These are phyloP conservation scores for Malurus leucopterus DNA, from an alignment of 2,797 vertebrate species.

Conservation along the genomic window DNA sequence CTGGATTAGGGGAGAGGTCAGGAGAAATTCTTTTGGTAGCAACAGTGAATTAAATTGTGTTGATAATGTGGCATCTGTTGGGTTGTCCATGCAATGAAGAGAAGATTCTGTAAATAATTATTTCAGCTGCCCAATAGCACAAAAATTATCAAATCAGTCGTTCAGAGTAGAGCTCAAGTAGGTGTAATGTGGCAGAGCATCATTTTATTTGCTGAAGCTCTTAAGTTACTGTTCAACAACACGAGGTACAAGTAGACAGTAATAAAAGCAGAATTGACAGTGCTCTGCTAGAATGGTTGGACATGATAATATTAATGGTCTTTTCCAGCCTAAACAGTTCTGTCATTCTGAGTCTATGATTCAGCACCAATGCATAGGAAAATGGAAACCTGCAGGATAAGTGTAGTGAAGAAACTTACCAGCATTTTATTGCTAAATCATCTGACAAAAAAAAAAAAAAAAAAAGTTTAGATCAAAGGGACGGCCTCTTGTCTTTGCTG, in stretches of 20 bases:
- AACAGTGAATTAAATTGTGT: not conserved
- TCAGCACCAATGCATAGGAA: not conserved
- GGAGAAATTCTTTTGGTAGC: not conserved
- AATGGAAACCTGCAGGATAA: not conserved
- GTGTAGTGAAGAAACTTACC: not conserved
- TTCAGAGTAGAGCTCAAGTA: not conserved
- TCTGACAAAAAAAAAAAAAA: not conserved
- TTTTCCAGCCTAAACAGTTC: not conserved
- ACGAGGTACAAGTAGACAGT: not conserved
- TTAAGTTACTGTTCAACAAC: not conserved
- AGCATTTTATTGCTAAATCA: not conserved
- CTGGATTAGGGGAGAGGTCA: not conserved
- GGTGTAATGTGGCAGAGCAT: not conserved
- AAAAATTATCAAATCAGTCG: not conserved
- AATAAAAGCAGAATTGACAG: not conserved
- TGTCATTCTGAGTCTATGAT: not conserved
- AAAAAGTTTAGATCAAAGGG: not conserved
- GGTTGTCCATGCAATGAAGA: not conserved
- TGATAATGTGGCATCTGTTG: not conserved
- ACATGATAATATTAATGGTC: not conserved
- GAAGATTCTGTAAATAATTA: not conserved
- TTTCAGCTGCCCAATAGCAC: not conserved
- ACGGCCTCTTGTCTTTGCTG: not conserved
- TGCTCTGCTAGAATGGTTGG: not conserved
- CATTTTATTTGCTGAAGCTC: not conserved